phyloP scores from a whole-genome alignment of 2,888 invertebrate species.

The Apotomis turbidana region DNA sequence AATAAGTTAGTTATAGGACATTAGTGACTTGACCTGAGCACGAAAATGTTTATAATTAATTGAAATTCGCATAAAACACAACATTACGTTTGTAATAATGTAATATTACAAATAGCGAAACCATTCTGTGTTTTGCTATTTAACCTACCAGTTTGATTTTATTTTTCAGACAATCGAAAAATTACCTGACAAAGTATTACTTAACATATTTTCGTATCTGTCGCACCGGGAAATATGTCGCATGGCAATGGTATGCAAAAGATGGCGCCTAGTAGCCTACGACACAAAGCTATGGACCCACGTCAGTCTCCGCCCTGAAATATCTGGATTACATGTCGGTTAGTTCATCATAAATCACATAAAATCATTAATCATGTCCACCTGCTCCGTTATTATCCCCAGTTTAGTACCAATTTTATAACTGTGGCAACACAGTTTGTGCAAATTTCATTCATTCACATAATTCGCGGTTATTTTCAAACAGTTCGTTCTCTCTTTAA shows the following conservation, averaged over 20 bases:
- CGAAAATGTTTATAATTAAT: too few species aligned
- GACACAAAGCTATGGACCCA: conserved; percentile 97
- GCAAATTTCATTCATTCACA: conserved; percentile 30
- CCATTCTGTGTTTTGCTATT: neutral
- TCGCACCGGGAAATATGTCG: conserved; percentile 97
- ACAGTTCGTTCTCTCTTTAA: conserved; percentile 9
- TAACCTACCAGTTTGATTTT: conserved; percentile 37
- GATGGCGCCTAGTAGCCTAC: conserved; percentile 98
- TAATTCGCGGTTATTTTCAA: conserved; percentile 23
- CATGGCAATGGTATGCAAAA: conserved; percentile 96
- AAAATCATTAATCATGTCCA: conserved; percentile 28
- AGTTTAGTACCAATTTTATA: conserved; percentile 29
- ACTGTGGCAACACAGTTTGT: conserved; percentile 32
- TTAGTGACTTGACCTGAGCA: too few species aligned
- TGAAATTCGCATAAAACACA: too few species aligned
- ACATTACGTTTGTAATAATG: neutral
- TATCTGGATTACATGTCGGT: conserved; percentile 96
- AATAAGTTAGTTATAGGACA: too few species aligned
- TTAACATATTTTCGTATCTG: conserved; percentile 97
- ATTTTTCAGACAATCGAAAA: conserved; percentile 95
- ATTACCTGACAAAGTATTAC: conserved; percentile 97
- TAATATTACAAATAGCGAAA: neutral
- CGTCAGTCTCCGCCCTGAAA: conserved; percentile 97
- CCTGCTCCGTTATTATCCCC: conserved; percentile 32
- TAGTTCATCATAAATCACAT: conserved; percentile 48